Conservation (phyloP, 2,113 vertebrate species). For the Calyptommatus sinebrachiatus region DNA sequence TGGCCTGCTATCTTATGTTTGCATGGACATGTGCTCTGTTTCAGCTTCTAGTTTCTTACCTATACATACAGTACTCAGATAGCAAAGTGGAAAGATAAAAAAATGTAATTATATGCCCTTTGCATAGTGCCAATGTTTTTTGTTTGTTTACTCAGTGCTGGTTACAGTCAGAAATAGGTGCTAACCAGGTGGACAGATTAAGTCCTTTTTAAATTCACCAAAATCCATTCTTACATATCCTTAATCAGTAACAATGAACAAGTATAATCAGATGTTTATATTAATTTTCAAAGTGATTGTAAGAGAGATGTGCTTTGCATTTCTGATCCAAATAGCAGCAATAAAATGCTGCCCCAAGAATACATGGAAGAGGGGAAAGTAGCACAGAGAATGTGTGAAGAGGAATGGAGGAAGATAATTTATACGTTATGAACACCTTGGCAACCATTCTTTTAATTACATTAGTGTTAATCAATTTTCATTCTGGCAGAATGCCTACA, state of each 20-base stretch:
- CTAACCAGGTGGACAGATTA: neutral
- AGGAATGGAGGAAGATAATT: neutral
- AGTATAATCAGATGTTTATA: neutral
- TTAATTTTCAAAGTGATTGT: neutral
- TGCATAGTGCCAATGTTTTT: neutral
- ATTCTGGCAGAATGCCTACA: neutral
- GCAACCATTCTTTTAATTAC: constrained; percentile 31
- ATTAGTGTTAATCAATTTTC: constrained; percentile 22
- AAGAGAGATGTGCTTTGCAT: neutral
- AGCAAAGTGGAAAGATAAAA: too few relatives aligned
- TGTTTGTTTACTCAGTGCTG: neutral
- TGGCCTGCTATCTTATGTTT: neutral
- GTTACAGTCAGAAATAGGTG: neutral
- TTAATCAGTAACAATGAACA: neutral
- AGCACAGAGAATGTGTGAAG: neutral
- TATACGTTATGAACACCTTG: constrained; percentile 12
- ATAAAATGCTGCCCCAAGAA: constrained; percentile 2
- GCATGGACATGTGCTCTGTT: neutral
- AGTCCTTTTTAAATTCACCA: neutral
- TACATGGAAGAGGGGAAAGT: neutral
- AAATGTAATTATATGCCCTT: too few relatives aligned
- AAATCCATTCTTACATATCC: neutral
- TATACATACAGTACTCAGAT: too few relatives aligned
- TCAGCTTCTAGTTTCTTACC: neutral
- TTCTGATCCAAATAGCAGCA: neutral